Evolutionary conservation across 2,797 vertebrate genomes (phyloP).

Genomic region (Propithecus perrieri): DNA sequence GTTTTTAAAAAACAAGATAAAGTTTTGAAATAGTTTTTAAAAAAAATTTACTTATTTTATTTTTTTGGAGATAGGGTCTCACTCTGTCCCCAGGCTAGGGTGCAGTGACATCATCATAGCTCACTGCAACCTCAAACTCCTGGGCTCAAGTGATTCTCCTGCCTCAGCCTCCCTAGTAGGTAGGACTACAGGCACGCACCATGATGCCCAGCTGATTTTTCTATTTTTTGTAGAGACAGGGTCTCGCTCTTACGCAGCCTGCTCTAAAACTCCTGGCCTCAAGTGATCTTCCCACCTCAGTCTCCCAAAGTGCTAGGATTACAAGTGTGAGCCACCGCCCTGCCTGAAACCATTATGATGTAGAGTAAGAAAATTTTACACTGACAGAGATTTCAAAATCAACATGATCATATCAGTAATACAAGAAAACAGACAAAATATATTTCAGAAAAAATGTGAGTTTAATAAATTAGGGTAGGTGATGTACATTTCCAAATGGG

Average conservation of each 20-base stretch:
- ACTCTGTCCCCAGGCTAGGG: background rate
- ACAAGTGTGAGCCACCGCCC: background rate
- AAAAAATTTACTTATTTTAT: background rate
- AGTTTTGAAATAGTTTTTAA: background rate
- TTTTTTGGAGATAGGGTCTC: background rate
- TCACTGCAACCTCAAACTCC: background rate
- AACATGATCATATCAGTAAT: background rate
- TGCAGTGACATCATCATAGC: background rate
- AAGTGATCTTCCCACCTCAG: background rate
- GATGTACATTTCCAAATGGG: background rate
- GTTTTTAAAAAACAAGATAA: background rate
- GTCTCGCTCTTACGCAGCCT: background rate
- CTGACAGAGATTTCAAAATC: conserved; percentile 1
- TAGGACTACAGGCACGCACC: background rate
- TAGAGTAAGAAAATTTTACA: background rate
- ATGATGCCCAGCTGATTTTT: background rate
- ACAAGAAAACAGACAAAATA: background rate
- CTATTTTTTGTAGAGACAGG: background rate
- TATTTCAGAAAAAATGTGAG: conserved; percentile 26
- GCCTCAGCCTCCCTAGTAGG: background rate
- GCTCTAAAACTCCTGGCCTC: background rate
- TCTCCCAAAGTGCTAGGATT: background rate
- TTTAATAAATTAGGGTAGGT: background rate
- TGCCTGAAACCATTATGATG: conserved; percentile 2
- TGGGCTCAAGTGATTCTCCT: background rate